Evolutionary conservation across 2,888 invertebrate species (phyloP), one percentile per base, ranked within the genome.

Genomic region (Xylota segnis): DNA sequence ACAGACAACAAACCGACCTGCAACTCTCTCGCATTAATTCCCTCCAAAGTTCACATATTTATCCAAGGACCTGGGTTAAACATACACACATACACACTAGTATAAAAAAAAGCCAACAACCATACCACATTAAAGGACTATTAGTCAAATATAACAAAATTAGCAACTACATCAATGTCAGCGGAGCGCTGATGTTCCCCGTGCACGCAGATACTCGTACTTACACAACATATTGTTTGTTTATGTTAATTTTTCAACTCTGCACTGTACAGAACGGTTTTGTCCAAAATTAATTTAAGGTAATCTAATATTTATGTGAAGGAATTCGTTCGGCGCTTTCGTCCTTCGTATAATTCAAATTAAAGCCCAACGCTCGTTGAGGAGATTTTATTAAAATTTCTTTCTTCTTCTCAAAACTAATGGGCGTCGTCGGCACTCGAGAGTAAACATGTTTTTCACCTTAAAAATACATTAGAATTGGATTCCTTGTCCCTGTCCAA

Each of bases 271-370:
- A 18, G 56, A 58, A 70, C 18, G 70, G 58, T 58, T 70, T 56
- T 56, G 70, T 56, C 32, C 56, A 70, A 70, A 70, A 70, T 70
- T 70, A 58, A 45, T 70, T 70, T 70, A 70, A 29, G 43, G 56
- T 70, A 70, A 70, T 70, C 70, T 58, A 70, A 70, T 70, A 56
- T 70, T 70, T 58, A 70, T 70, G 70, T 70, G 56, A n/a, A 32
- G 56, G 34, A 56, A 70, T 70, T 70, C 12, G 14, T 58, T 43
- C 37, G 34, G 1, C 56, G 45, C 45, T 43, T 23, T 70, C 10
- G 18, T 70, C 45, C 56, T 52, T 16, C 40, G 16, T 40, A n/a
- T n/a, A 43, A 68, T 54, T 68, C 32, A 54, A 68, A 68, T 70
- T 54, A 70, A 58, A 70, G 3, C 45, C 43, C 68, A 43, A 43